Evolutionary conservation across 1,140 invertebrate genomes (phyloP).

Genomic region (Brachionus asplanchnoidis): DNA sequence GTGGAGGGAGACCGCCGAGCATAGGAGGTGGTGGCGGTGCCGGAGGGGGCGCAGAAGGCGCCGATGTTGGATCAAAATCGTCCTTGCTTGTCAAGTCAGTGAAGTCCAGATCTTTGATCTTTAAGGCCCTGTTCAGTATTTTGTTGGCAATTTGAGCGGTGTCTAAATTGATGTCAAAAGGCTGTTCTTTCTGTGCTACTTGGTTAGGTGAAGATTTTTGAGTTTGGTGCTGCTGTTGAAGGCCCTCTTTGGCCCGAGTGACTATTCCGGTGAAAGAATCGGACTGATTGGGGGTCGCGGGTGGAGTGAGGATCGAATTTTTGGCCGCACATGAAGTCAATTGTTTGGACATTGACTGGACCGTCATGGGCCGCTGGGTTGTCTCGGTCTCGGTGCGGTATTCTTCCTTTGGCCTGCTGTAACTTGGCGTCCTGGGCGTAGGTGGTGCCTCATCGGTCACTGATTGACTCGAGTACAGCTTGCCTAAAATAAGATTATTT

Average conservation of each 20-base stretch:
- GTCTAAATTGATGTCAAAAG: slow-evolving; percentile 51
- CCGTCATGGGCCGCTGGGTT: slow-evolving; percentile 9
- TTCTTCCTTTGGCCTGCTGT: not conserved
- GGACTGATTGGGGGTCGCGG: slow-evolving; percentile 55
- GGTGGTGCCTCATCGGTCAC: not conserved
- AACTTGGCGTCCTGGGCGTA: not conserved
- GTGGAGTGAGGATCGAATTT: slow-evolving; percentile 51
- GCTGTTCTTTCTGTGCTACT: not conserved
- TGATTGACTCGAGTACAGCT: slow-evolving; percentile 9
- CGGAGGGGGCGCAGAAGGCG: slow-evolving; percentile 61
- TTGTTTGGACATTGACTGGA: not conserved
- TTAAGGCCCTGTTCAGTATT: slow-evolving; percentile 66
- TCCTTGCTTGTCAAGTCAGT: slow-evolving; percentile 72
- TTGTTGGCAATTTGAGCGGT: slow-evolving; percentile 42
- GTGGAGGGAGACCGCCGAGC: slow-evolving; percentile 39
- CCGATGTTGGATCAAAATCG: slow-evolving; percentile 54
- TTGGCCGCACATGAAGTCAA: not conserved
- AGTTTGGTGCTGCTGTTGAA: slow-evolving; percentile 7
- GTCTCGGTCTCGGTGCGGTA: slow-evolving; percentile 29
- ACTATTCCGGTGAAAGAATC: slow-evolving; percentile 54
- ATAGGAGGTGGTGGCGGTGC: slow-evolving; percentile 46
- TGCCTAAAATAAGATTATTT: slow-evolving; percentile 41
- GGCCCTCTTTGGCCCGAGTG: slow-evolving; percentile 82
- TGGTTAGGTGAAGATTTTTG: not conserved
- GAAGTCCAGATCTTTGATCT: slow-evolving; percentile 91